Percentiles rank a stretch among this genome's conserved stretches.
Evolutionary conservation across 1,140 invertebrate species (phyloP).

Genomic region (Monomorium pharaonis): DNA sequence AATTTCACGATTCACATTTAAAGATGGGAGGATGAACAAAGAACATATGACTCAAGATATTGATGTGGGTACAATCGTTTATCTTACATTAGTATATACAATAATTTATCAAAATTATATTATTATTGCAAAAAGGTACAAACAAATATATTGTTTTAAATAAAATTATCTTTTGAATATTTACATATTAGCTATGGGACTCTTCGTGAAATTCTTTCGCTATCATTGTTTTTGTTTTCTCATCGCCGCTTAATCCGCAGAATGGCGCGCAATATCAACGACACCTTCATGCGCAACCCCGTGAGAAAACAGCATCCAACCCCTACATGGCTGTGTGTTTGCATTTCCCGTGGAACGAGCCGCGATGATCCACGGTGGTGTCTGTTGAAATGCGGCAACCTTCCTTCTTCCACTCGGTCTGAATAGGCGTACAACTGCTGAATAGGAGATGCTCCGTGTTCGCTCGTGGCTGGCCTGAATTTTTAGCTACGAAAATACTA

Average conservation of each 20-base stretch:
- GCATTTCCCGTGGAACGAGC: constrained; percentile 23
- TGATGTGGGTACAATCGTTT: neutral
- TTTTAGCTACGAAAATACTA: constrained; percentile 47
- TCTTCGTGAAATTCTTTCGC: neutral
- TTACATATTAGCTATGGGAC: neutral
- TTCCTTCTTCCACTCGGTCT: constrained; percentile 40
- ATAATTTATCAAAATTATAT: too few relatives aligned
- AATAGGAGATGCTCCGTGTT: constrained; percentile 37
- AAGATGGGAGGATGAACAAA: too few relatives aligned
- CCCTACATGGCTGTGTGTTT: constrained; percentile 25
- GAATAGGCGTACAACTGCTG: constrained; percentile 53
- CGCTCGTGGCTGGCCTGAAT: constrained; percentile 60
- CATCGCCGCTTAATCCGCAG: constrained; percentile 33
- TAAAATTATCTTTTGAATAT: neutral
- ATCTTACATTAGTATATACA: too few relatives aligned
- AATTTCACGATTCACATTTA: neutral
- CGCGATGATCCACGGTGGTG: constrained; percentile 40
- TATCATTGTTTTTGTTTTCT: constrained; percentile 13
- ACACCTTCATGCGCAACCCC: constrained; percentile 1
- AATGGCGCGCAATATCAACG: constrained; percentile 24
- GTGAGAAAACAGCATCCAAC: constrained; percentile 36
- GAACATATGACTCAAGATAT: neutral
- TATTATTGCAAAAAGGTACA: neutral
- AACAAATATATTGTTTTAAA: neutral
- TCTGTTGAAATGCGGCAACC: constrained; percentile 29